Conservation (phyloP, 2,888 invertebrate species). For the Meghimatium bilineatum region DNA sequence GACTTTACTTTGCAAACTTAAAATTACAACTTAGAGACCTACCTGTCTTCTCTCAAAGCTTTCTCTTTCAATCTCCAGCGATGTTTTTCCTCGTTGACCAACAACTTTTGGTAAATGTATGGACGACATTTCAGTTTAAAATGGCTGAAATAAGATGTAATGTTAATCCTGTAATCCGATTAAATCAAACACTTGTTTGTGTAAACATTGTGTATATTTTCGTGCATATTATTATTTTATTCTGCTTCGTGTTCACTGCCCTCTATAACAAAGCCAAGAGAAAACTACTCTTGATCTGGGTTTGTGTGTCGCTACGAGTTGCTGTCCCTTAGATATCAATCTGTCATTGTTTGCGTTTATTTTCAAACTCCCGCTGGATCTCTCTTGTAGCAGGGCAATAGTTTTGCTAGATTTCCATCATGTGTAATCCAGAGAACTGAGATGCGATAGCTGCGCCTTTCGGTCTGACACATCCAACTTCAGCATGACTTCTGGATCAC, state of each 20-base stretch:
- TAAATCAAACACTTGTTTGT: constrained; percentile 21
- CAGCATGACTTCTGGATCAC: too few species aligned
- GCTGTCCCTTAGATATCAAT: not conserved
- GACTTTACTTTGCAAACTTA: not conserved
- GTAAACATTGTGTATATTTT: constrained; percentile 17
- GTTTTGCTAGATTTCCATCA: too few species aligned
- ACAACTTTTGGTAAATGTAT: constrained; percentile 71
- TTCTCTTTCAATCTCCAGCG: constrained; percentile 82
- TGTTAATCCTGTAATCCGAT: not conserved
- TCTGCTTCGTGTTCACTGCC: constrained; percentile 35
- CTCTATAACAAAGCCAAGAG: constrained; percentile 34
- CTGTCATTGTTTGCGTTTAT: too few species aligned
- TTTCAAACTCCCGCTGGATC: too few species aligned
- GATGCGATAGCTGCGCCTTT: too few species aligned
- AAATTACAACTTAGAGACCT: constrained; percentile 35
- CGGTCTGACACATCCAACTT: too few species aligned
- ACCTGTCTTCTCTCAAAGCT: constrained; percentile 84
- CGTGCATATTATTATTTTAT: constrained; percentile 8
- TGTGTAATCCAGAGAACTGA: too few species aligned
- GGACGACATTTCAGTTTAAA: constrained; percentile 62
- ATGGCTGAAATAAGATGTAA: not conserved
- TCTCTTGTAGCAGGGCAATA: too few species aligned
- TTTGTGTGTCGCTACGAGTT: not conserved
- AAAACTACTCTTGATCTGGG: constrained; percentile 12
- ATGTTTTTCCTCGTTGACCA: constrained; percentile 68